A percentile compares a stretch with the other conserved stretches of the same genome.
phyloP scores from a whole-genome alignment of 2,113 vertebrate species.

The Trichechus manatus region DNA sequence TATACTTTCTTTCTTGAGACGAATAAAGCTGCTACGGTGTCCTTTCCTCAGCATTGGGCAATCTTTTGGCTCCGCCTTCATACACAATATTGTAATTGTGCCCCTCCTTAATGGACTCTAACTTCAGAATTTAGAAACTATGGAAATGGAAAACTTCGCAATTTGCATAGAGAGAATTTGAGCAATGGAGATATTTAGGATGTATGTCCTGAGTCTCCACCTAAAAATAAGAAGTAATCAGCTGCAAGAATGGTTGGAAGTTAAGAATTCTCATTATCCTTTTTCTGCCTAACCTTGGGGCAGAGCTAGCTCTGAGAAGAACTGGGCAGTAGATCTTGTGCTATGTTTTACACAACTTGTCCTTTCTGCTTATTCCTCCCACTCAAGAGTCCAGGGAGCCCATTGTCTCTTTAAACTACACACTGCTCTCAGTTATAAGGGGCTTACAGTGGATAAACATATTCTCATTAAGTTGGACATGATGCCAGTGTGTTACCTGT shows the following conservation, averaged over 20 bases:
- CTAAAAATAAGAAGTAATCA: neutral
- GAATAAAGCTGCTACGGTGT: neutral
- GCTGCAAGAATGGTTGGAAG: neutral
- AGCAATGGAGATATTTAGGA: neutral
- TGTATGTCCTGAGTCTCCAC: neutral
- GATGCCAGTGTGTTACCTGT: neutral
- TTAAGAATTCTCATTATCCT: neutral
- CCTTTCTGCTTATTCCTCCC: neutral
- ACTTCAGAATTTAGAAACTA: slow-evolving; percentile 48
- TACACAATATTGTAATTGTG: neutral
- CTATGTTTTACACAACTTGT: accelerated
- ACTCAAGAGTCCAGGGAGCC: neutral
- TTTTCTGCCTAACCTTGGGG: neutral
- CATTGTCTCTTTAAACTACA: neutral
- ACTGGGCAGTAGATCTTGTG: neutral
- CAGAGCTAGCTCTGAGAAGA: neutral
- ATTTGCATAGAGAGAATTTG: slow-evolving; percentile 18
- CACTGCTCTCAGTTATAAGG: neutral
- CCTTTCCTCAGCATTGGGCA: neutral
- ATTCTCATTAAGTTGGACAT: neutral
- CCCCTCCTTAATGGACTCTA: neutral
- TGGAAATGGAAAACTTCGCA: neutral
- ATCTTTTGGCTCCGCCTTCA: neutral
- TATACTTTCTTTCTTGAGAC: neutral
- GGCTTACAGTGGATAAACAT: neutral